phyloP scores from a whole-genome alignment of 2,797 vertebrate species.

The Cuniculus paca region DNA sequence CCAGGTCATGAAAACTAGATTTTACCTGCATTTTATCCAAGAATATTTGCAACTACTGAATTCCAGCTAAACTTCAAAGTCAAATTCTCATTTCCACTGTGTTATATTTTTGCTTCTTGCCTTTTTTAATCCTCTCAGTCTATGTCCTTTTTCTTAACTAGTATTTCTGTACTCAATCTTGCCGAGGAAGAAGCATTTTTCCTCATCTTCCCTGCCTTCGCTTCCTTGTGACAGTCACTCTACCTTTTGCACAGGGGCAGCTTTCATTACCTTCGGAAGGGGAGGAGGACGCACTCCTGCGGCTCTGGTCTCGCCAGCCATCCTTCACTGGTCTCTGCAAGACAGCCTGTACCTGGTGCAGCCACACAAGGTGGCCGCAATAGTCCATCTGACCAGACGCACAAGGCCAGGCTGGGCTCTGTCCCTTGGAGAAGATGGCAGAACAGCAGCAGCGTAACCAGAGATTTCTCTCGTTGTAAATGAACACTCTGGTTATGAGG shows the following conservation, averaged over 20 bases:
- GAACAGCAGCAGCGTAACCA: neutral
- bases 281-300: neutral
- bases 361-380: neutral
- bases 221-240: neutral
- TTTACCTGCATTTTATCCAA: slow-evolving; percentile 39
- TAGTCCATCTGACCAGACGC: neutral
- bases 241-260: neutral
- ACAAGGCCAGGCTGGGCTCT: neutral
- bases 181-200: neutral
- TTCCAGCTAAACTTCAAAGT: neutral
- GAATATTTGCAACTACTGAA: neutral
- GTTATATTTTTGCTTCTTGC: neutral
- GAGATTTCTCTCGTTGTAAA: neutral
- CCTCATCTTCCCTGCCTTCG: neutral
- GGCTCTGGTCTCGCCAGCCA: neutral
- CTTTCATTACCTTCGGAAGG: neutral
- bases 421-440: neutral
- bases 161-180: neutral
- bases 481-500: neutral
- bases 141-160: neutral
- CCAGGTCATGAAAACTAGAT: neutral
- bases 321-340: neutral
- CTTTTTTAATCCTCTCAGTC: neutral
- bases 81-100: neutral
- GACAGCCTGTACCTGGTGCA: neutral